Evolutionary conservation across 2,113 vertebrate species (phyloP), one percentile per base, ranked within the genome.

Genomic region (Syngnathus floridae): DNA sequence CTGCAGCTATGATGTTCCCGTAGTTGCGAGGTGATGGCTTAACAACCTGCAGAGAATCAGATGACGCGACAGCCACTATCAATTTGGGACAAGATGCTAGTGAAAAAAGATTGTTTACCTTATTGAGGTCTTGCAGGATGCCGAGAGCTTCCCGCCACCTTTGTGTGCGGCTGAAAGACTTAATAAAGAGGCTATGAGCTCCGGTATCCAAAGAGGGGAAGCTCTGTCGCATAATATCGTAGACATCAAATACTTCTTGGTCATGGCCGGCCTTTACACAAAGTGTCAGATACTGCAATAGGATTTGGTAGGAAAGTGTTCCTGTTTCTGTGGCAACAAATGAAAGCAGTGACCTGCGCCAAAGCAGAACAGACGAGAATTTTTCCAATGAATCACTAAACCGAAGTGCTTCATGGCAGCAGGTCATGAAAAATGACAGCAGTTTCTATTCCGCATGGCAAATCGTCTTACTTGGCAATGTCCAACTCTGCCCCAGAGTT

Each of bases 171-270:
- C 89, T 89, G 69, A 98, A 87, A 1, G 92, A 92, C 67, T 75
- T 93, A 70, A 98, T 91, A 4, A 98, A 78, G 75, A 99, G 90
- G 57, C 12, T 90, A 62, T 88, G 91, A 21, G 90, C 94, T 14
- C 91, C 91, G 0, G 86, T 77, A 49, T 98, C 97, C 67, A 99
- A 85, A 51, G 67, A 62, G 38, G 86, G 92, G 78, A 93, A 99
- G 74, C 81, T 92, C 13, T 4, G 68, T 74, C 78, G 93, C 93
- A 99, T 91, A 38, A 99, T 94, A 60, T 92, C 90, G 49, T 94
- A 94, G 8, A 95, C 40, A 17, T 99, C 97, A 45, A 66, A 19
- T 38, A 95, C 90, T 83, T 99, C 97, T 0, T 81, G 63, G 0
- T 86, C 81, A 13, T 94, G 89, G 19, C 88, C 80, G 1, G 90